phyloP scores from a whole-genome alignment of 2,888 invertebrate species.

The Lasioglossum pauxillum region DNA sequence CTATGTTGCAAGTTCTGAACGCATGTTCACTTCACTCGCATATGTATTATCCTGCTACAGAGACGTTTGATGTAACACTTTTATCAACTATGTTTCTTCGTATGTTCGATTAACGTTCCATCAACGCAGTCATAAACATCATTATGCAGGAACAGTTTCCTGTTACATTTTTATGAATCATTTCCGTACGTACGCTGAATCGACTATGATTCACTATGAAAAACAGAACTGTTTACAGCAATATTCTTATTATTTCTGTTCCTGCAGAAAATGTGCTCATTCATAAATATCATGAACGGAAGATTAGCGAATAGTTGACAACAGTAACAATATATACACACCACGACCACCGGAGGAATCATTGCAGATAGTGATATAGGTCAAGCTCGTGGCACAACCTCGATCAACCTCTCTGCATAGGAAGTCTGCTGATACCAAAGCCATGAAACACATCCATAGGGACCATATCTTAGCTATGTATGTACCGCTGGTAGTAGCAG shows the following conservation, averaged over 20 bases:
- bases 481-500: neutral
- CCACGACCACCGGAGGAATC: constrained; percentile 26
- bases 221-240: no score
- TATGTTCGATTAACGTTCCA: neutral
- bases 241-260: neutral
- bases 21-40: neutral
- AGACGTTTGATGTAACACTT: neutral
- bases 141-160: neutral
- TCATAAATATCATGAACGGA: neutral
- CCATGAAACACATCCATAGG: neutral
- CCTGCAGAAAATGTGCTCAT: neutral
- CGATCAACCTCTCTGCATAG: constrained; percentile 22
- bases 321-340: neutral
- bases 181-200: neutral
- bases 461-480: neutral
- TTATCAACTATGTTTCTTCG: neutral
- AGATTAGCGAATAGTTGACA: neutral
- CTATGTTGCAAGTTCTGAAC: neutral
- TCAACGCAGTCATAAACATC: neutral
- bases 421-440: constrained; percentile 22
- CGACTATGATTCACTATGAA: no score
- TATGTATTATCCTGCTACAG: neutral
- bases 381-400: constrained; percentile 74
- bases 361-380: constrained; percentile 71
- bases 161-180: neutral